phyloP scores from a whole-genome alignment of 2,113 vertebrate species.

The Tachuris rubrigastra region DNA sequence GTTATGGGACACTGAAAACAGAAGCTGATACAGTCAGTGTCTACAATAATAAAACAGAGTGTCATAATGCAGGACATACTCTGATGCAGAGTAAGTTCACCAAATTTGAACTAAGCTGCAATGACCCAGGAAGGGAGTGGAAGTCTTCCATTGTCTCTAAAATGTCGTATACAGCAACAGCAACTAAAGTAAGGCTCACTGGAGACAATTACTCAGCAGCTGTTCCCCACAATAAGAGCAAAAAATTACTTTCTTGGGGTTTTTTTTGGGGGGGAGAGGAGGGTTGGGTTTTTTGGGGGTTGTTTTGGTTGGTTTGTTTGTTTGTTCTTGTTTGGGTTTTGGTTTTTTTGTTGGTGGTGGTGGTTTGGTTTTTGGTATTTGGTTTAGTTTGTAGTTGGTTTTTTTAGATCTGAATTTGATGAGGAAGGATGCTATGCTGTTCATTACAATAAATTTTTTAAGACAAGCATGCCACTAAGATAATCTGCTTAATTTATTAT shows the following conservation, averaged over 20 bases:
- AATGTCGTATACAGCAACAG: neutral
- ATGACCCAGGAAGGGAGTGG: neutral
- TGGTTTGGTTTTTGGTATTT: neutral
- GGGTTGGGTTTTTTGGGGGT: no score
- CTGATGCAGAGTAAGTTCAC: neutral
- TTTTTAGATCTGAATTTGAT: neutral
- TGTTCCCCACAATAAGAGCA: neutral
- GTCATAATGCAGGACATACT: neutral
- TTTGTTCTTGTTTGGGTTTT: no score
- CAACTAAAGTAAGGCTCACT: neutral
- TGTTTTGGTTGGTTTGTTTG: accelerated
- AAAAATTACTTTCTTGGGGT: neutral
- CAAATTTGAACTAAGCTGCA: neutral
- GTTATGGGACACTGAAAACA: neutral
- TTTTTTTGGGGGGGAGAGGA: no score
- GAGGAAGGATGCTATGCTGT: neutral
- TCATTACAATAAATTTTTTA: neutral
- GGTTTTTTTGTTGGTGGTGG: no score
- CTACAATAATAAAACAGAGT: neutral
- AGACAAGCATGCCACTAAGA: neutral
- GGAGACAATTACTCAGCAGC: neutral
- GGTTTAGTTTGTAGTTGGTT: neutral
- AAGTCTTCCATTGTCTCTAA: neutral
- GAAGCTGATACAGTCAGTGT: neutral
- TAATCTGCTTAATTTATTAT: neutral